A percentile compares a stretch with the other conserved stretches of the same genome.
These are phyloP conservation scores for Falco columbarius DNA, from an alignment of 2,797 vertebrate species.

Conservation along the genomic window DNA sequence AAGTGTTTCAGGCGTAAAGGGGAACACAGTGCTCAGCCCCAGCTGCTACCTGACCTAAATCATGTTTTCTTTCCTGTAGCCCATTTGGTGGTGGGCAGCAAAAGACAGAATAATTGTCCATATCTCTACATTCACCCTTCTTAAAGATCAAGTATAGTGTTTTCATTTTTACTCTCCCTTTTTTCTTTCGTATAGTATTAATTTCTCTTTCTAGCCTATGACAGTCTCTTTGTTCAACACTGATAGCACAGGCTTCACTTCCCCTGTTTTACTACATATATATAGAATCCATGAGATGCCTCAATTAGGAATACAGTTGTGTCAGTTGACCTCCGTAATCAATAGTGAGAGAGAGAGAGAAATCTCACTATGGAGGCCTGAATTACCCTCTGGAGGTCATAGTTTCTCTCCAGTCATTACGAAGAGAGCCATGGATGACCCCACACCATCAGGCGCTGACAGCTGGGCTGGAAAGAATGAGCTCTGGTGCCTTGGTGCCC, in stretches of 20 bases:
- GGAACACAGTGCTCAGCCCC: neutral
- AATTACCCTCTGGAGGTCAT: neutral
- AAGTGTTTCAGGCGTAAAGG: neutral
- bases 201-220: neutral
- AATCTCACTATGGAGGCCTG: neutral
- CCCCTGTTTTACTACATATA: neutral
- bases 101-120: neutral
- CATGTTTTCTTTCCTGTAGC: neutral
- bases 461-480: neutral
- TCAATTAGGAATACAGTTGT: neutral
- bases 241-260: neutral
- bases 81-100: neutral
- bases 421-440: fast-evolving
- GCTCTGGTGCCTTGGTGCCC: neutral
- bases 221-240: neutral
- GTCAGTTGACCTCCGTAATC: neutral
- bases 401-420: neutral
- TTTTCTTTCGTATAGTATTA: neutral
- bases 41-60: neutral
- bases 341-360: neutral
- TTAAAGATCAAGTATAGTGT: neutral
- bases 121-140: neutral
- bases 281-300: neutral
- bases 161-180: neutral
- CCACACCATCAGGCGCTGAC: neutral